Conservation (phyloP, 2,888 invertebrate species). For the Meghimatium bilineatum region DNA sequence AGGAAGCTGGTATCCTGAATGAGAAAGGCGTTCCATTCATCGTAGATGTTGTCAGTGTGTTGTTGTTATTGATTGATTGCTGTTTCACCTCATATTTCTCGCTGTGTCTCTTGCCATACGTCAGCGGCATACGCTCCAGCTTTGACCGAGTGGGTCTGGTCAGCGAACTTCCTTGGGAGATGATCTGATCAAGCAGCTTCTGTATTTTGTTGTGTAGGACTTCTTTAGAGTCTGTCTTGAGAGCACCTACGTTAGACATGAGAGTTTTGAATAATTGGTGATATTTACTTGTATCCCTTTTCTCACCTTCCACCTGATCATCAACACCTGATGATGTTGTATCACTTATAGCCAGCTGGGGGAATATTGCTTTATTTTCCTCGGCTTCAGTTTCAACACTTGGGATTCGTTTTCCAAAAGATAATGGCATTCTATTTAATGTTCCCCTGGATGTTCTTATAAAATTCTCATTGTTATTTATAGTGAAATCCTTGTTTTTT, state of each 20-base stretch:
- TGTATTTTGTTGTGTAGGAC: neutral
- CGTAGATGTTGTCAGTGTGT: neutral
- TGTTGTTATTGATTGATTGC: neutral
- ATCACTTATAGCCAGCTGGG: neutral
- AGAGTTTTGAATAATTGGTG: neutral
- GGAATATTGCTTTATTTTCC: neutral
- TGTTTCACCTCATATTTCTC: neutral
- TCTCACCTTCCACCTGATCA: neutral
- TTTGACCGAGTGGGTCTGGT: neutral
- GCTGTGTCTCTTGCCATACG: neutral
- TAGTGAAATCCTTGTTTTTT: too few species aligned
- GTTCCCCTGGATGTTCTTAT: neutral
- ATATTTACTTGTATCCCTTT: neutral
- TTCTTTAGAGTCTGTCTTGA: neutral
- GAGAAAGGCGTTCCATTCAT: neutral
- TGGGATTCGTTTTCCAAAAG: neutral
- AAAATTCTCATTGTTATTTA: neutral
- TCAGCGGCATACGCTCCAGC: constrained; percentile 1
- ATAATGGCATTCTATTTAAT: constrained; percentile 13
- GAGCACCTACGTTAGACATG: neutral
- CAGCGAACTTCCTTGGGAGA: neutral
- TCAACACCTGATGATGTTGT: neutral
- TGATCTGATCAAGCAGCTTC: neutral
- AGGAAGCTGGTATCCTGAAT: neutral
- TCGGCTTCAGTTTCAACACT: neutral